Conservation (phyloP, 2,797 vertebrate genomes). For the Gastrophryne carolinensis region DNA sequence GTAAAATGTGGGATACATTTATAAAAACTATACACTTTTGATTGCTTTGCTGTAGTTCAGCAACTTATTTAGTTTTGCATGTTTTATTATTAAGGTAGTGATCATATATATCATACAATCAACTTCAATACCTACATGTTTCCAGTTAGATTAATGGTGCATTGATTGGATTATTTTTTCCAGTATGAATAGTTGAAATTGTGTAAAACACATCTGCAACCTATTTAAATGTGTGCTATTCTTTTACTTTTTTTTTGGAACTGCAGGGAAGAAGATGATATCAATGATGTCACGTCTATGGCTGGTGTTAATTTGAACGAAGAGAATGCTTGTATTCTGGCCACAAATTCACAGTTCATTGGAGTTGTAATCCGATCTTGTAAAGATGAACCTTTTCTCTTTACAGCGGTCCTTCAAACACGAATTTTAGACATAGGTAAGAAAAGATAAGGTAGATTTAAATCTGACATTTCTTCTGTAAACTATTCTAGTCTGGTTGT, state of each 20-base stretch:
- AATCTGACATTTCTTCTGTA: neutral
- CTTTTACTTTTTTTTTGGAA: neutral
- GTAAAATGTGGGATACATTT: too few relatives aligned
- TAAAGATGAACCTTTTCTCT: slow-evolving; percentile 84
- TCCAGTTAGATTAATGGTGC: too few relatives aligned
- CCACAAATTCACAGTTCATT: slow-evolving; percentile 70
- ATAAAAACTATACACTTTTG: too few relatives aligned
- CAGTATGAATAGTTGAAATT: too few relatives aligned
- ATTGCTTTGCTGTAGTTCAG: too few relatives aligned
- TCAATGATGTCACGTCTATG: slow-evolving; percentile 87
- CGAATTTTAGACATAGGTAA: slow-evolving; percentile 82
- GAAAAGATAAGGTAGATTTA: slow-evolving; percentile 32
- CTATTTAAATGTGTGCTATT: too few relatives aligned
- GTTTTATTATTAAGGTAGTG: too few relatives aligned
- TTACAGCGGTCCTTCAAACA: slow-evolving; percentile 68
- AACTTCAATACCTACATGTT: too few relatives aligned
- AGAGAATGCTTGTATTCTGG: slow-evolving; percentile 75
- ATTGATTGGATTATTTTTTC: too few relatives aligned
- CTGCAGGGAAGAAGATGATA: slow-evolving; percentile 80
- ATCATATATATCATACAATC: too few relatives aligned
- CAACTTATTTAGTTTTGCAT: too few relatives aligned
- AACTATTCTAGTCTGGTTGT: neutral
- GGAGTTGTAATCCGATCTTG: slow-evolving; percentile 84
- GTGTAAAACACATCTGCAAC: too few relatives aligned
- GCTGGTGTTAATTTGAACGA: slow-evolving; percentile 80